phyloP scores from a whole-genome alignment of 1,140 invertebrate genomes.

The Brachionus asplanchnoidis region DNA sequence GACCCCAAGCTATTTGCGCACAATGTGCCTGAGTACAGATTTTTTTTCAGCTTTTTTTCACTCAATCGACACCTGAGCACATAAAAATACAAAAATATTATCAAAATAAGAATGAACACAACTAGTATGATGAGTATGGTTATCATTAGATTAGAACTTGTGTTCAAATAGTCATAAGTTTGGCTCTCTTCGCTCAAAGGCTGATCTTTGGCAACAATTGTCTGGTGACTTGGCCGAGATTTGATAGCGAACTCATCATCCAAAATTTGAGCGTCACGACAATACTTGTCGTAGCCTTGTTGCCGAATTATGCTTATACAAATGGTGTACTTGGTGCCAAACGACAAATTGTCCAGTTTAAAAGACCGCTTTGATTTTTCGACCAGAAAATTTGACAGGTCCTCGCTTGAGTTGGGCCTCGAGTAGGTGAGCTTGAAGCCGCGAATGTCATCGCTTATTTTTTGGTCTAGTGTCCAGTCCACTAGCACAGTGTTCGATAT shows the following conservation, averaged over 20 bases:
- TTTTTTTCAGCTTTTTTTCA: conserved; percentile 30
- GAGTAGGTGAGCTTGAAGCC: conserved; percentile 25
- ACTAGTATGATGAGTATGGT: neutral
- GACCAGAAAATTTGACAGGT: neutral
- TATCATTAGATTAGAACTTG: conserved; percentile 5
- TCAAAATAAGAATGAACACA: neutral
- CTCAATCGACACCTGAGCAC: neutral
- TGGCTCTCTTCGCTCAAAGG: neutral
- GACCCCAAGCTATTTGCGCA: neutral
- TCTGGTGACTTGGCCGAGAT: neutral
- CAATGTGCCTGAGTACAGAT: neutral
- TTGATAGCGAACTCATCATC: neutral
- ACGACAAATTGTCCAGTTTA: conserved; percentile 25
- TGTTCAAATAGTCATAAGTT: neutral
- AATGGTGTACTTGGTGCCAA: conserved; percentile 9
- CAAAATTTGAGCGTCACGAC: neutral
- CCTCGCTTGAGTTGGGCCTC: neutral
- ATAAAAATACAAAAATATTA: conserved; percentile 8
- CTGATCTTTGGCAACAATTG: neutral
- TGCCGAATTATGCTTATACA: conserved; percentile 16
- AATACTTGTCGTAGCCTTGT: conserved; percentile 41
- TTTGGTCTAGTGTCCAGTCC: neutral
- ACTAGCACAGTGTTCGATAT: neutral
- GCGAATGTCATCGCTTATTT: neutral
- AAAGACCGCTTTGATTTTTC: conserved; percentile 13